phyloP scores from a whole-genome alignment of 2,113 vertebrate genomes.

The Microcebus griseorufus region DNA sequence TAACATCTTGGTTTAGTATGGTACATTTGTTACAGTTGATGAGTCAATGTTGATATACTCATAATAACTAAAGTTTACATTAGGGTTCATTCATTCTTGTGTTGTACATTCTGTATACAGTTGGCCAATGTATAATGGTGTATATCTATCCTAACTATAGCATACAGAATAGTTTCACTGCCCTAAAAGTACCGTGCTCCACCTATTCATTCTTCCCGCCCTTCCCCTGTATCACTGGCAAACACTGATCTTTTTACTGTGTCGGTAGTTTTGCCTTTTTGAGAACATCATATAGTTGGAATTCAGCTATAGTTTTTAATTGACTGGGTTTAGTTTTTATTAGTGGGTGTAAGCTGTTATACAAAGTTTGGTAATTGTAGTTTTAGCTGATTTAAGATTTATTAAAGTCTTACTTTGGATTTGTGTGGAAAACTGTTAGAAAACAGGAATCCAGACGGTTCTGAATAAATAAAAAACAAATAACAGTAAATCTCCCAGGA shows the following conservation, averaged over 20 bases:
- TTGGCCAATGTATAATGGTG: not conserved
- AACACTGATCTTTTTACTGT: not conserved
- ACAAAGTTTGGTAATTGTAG: not conserved
- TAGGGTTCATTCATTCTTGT: not conserved
- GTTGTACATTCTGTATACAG: not conserved
- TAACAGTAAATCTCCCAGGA: not conserved
- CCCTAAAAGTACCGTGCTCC: not conserved
- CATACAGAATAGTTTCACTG: not conserved
- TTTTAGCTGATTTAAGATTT: constrained; percentile 30
- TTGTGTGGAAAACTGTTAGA: not conserved
- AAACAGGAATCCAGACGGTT: not conserved
- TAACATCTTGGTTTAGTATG: not conserved
- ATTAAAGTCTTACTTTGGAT: not conserved
- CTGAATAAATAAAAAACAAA: not conserved
- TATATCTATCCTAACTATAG: not conserved
- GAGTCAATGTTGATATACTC: not conserved
- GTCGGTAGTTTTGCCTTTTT: constrained; percentile 3
- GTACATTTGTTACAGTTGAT: not conserved
- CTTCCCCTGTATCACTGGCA: not conserved
- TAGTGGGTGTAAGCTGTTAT: not conserved
- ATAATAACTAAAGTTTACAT: not conserved
- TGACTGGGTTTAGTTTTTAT: not conserved
- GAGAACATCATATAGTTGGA: not conserved
- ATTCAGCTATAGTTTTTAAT: constrained; percentile 23
- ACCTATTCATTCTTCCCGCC: not conserved